Evolutionary conservation across 2,113 vertebrate species (phyloP), one percentile per base, ranked within the genome.

Genomic region (Cyanoramphus novaezelandiae): DNA sequence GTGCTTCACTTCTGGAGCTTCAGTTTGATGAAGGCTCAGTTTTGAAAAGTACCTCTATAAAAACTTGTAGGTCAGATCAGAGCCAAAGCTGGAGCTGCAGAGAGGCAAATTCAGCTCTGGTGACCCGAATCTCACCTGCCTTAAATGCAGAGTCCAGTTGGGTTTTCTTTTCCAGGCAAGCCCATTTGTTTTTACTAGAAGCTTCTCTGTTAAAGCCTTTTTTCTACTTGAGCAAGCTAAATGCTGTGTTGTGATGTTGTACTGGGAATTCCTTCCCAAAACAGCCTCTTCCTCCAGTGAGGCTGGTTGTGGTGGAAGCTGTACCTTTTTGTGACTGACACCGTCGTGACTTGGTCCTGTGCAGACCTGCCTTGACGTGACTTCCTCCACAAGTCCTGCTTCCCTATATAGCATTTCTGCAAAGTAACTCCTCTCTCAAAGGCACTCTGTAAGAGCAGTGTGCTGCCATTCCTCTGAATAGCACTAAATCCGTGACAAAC

Each of bases 401-500:
- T 95, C 57, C 64, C 55, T 5, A 28, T 35, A 33, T 24, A 60
- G 28, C 25, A 39, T 74, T 85, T 82, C 62, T 52, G 67, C 85
- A n/a, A 37, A 52, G 60, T 74, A 77, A 43, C n/a, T 69, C 52
- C 72, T 81, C n/a, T 72, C 67, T 80, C 67, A 65, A 55, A 92
- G 81, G 76, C 63, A 29, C 25, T 49, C 46, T 4, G 15, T 70
- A 72, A 87, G 80, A 92, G 53, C 53, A 46, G 18, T 9, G 1
- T 79, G 79, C 41, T 77, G 70, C 50, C n/a, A 28, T 49, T 95
- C n/a, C 59, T 92, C 62, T 6, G 6, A 79, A 76, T 93, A 78
- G 55, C 62, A 39, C 82, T 94, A 75, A 78, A 93, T 72, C 64
- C 72, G 70, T 80, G 74, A 35, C 90, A 91, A 95, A 91, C 46